These are phyloP conservation scores for Carpatolechia fugitivella DNA, from an alignment of 2,888 invertebrate genomes.

Conservation along the genomic window DNA sequence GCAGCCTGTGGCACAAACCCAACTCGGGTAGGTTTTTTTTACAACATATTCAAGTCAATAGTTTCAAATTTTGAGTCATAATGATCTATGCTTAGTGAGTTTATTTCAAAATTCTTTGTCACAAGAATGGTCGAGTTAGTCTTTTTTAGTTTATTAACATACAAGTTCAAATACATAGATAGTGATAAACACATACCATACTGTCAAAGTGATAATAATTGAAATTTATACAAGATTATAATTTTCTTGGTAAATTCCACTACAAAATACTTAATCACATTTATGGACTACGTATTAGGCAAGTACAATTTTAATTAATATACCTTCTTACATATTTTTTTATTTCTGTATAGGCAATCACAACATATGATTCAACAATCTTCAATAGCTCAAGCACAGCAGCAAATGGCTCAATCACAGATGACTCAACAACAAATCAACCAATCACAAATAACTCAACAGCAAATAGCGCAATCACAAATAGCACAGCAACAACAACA, in stretches of 20 bases:
- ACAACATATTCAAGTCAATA: neutral
- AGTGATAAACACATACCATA: too few relatives aligned
- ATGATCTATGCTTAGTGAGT: too few relatives aligned
- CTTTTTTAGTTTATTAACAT: too few relatives aligned
- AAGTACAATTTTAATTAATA: neutral
- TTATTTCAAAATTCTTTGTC: too few relatives aligned
- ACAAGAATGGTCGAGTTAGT: too few relatives aligned
- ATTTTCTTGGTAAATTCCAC: too few relatives aligned
- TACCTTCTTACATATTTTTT: neutral
- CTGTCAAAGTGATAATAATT: too few relatives aligned
- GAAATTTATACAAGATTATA: too few relatives aligned
- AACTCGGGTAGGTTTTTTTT: conserved; percentile 28
- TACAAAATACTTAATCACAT: too few relatives aligned
- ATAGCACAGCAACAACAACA: conserved; percentile 38
- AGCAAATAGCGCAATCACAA: conserved; percentile 32
- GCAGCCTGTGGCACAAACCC: conserved; percentile 30
- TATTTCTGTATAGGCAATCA: conserved; percentile 6
- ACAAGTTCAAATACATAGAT: too few relatives aligned
- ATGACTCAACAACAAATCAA: conserved; percentile 54
- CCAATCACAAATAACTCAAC: conserved; percentile 29
- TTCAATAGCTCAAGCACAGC: conserved; percentile 30
- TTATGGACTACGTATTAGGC: too few relatives aligned
- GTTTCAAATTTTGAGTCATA: too few relatives aligned
- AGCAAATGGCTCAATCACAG: conserved; percentile 45
- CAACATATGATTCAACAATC: conserved; percentile 28